These are phyloP conservation scores for Rhamphomyia laevipes DNA, from an alignment of 2,888 invertebrate species.

Conservation along the genomic window DNA sequence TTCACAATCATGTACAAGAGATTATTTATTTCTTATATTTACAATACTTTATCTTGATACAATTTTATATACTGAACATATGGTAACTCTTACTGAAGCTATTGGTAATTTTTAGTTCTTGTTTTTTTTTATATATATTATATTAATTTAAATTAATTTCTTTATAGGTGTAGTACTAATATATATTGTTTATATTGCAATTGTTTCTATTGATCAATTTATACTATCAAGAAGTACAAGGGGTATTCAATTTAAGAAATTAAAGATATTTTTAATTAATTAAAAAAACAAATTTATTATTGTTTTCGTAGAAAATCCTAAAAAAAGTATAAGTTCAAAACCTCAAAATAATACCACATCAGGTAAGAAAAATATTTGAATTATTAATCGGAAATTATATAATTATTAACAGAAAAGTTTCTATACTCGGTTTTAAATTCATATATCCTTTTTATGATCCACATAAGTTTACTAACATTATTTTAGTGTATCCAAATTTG, in stretches of 20 bases:
- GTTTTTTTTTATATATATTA: neutral
- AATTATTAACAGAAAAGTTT: no score
- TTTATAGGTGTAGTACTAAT: neutral
- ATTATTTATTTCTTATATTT: slow-evolving; percentile 21
- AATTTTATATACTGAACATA: slow-evolving; percentile 14
- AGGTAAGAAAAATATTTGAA: no score
- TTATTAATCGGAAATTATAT: no score
- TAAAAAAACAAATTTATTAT: neutral
- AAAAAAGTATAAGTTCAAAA: no score
- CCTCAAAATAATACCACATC: no score
- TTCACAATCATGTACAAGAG: slow-evolving; percentile 17
- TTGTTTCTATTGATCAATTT: neutral
- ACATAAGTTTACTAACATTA: no score
- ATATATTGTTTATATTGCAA: neutral
- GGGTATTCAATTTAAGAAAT: neutral
- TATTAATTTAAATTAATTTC: no score
- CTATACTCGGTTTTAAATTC: no score
- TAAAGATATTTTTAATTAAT: neutral
- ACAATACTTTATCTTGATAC: slow-evolving; percentile 18
- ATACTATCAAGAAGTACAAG: neutral
- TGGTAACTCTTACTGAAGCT: slow-evolving; percentile 16
- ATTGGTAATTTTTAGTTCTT: slow-evolving; percentile 9
- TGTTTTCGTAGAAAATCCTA: no score
- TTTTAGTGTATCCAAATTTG: no score
- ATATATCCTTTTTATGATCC: no score